Percentiles rank a stretch among this genome's conserved stretches.
Evolutionary conservation across 2,888 invertebrate genomes (phyloP).

Genomic region (Abrostola triplasia): DNA sequence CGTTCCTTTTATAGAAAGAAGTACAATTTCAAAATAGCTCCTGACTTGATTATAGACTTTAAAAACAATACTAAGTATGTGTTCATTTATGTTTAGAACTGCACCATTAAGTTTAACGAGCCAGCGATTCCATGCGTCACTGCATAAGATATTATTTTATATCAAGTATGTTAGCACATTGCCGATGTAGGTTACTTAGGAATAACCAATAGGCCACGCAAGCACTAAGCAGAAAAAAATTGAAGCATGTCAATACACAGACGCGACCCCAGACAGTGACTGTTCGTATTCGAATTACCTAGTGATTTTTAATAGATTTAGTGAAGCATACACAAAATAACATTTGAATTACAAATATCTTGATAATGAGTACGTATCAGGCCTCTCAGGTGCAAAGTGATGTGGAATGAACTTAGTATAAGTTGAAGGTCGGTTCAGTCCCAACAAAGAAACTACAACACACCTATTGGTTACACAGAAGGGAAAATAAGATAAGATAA

Average conservation of each 20-base stretch:
- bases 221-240: conserved; percentile 12
- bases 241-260: conserved; percentile 21
- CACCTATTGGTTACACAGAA: conserved; percentile 31
- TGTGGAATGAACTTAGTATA: conserved; percentile 54
- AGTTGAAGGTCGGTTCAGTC: conserved; percentile 62
- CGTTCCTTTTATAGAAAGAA: too few relatives aligned
- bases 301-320: conserved; percentile 50
- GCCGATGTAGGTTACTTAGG: not conserved
- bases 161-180: not conserved
- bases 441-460: conserved; percentile 48
- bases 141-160: not conserved
- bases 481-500: conserved; percentile 60
- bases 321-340: conserved; percentile 53
- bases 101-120: conserved; percentile 3
- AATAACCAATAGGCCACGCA: conserved; percentile 9
- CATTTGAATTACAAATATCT: conserved; percentile 58
- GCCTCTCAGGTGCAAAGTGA: conserved; percentile 46
- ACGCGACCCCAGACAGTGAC: conserved; percentile 35
- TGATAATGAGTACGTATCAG: conserved; percentile 42
- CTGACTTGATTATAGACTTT: too few relatives aligned
- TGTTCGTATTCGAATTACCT: conserved; percentile 36
- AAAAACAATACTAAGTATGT: not conserved
- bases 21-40: too few relatives aligned
- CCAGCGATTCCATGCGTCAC: not conserved
- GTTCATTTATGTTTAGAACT: not conserved